A percentile compares a stretch with the other conserved stretches of the same genome.
Evolutionary conservation across 2,113 vertebrate species (phyloP).

Genomic region (Clupea harengus): DNA sequence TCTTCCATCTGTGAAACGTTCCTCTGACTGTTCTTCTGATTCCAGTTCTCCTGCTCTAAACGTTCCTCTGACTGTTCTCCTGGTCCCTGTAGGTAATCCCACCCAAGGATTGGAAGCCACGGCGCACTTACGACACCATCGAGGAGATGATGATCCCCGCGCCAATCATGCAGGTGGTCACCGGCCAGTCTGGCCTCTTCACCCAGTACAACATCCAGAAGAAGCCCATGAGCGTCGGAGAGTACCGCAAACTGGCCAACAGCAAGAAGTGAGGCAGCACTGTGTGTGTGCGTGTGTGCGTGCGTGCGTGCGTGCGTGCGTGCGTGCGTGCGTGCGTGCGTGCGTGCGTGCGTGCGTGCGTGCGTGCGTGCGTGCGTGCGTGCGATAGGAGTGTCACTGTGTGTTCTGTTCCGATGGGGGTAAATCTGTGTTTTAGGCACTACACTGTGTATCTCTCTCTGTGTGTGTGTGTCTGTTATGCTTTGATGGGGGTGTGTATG

Average conservation of each 20-base stretch:
- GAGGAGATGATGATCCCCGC: slow-evolving; percentile 94
- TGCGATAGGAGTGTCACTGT: too few species aligned
- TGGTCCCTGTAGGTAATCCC: slow-evolving; percentile 67
- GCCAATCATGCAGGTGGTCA: slow-evolving; percentile 96
- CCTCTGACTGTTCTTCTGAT: too few species aligned
- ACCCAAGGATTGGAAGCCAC: slow-evolving; percentile 89
- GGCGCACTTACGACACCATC: slow-evolving; percentile 86
- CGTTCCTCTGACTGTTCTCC: neutral
- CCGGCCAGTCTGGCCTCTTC: slow-evolving; percentile 93
- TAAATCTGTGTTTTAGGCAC: too few species aligned
- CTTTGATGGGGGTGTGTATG: too few species aligned
- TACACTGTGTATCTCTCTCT: neutral
- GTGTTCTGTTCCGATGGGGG: too few species aligned
- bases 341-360: too few species aligned
- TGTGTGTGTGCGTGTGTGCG: neutral
- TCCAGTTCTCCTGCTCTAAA: too few species aligned
- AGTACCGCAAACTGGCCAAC: slow-evolving; percentile 92
- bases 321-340: neutral
- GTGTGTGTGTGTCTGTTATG: slow-evolving; percentile 6
- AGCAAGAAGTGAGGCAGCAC: slow-evolving; percentile 84
- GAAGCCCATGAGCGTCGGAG: slow-evolving; percentile 93
- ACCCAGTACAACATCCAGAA: slow-evolving; percentile 99
- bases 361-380: neutral
- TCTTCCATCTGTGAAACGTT: too few species aligned
- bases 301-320: neutral